Percentiles rank a stretch among this genome's conserved stretches.
phyloP scores from a whole-genome alignment of 2,888 invertebrate genomes.

The Drosophila meridionalis region DNA sequence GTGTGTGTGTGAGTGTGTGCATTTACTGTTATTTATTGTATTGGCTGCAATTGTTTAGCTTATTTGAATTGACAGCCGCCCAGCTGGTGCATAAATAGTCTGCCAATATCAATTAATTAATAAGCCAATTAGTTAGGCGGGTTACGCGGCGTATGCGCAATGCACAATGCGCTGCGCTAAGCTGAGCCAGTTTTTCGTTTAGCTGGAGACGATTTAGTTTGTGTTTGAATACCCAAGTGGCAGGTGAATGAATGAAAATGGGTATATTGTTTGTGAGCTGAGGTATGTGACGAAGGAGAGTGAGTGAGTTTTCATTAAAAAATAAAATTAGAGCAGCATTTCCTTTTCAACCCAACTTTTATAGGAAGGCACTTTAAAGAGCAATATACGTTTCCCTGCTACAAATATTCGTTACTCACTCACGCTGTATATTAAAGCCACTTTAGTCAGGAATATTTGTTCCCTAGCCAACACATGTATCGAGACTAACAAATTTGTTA shows the following conservation, averaged over 20 bases:
- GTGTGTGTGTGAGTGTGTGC: neutral
- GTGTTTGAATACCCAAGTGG: neutral
- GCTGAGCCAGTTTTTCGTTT: constrained; percentile 30
- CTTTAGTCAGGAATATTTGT: too few relatives aligned
- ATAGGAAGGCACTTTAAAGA: too few relatives aligned
- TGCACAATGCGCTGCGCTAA: neutral
- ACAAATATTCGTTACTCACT: too few relatives aligned
- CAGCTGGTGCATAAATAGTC: constrained; percentile 33
- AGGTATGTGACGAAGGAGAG: neutral
- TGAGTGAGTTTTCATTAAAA: too few relatives aligned
- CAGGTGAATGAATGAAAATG: neutral
- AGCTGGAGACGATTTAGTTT: constrained; percentile 1
- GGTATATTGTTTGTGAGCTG: neutral
- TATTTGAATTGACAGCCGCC: constrained; percentile 52
- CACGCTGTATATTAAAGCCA: too few relatives aligned
- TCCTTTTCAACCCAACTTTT: too few relatives aligned
- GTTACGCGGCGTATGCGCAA: constrained; percentile 56
- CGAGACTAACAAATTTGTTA: too few relatives aligned
- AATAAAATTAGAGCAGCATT: too few relatives aligned
- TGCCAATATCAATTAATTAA: constrained; percentile 69
- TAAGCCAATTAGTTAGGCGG: constrained; percentile 59
- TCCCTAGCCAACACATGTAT: too few relatives aligned
- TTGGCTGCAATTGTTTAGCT: constrained; percentile 24
- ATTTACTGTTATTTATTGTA: constrained; percentile 44
- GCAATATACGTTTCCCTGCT: too few relatives aligned